A percentile compares a stretch with the other conserved stretches of the same genome.
phyloP scores from a whole-genome alignment of 2,113 vertebrate species.

The Camelus bactrianus region DNA sequence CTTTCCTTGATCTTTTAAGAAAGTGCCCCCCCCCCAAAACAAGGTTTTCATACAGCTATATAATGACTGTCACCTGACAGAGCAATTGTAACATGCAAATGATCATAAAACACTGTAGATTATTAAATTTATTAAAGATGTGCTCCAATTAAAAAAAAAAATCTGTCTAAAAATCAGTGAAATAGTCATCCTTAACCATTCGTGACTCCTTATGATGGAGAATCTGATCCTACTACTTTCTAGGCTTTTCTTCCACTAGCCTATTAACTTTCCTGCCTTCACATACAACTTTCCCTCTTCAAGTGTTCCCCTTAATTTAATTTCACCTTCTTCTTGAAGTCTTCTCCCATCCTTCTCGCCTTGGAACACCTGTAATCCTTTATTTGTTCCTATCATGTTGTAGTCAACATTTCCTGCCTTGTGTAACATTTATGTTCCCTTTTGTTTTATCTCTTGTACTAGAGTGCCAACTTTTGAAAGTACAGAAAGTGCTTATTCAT shows the following conservation, averaged over 20 bases:
- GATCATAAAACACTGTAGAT: constrained; percentile 30
- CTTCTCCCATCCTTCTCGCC: not conserved
- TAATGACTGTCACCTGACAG: not conserved
- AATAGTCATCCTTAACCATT: constrained; percentile 7
- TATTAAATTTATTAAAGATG: not conserved
- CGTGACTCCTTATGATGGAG: not conserved
- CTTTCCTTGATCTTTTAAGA: constrained; percentile 48
- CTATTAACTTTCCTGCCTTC: not conserved
- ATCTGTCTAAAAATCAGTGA: not conserved
- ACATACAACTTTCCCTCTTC: not conserved
- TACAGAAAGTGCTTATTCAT: not conserved
- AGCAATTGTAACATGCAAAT: not conserved
- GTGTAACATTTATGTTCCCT: not conserved
- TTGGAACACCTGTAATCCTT: not conserved
- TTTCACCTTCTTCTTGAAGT: not conserved
- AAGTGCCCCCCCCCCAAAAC: not conserved
- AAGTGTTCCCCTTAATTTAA: not conserved
- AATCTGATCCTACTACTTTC: not conserved
- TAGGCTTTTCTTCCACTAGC: not conserved
- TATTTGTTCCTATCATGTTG: not conserved
- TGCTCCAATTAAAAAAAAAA: not conserved
- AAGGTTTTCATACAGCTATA: not conserved
- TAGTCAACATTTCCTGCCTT: not conserved
- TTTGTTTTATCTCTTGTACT: not conserved
- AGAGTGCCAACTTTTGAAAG: not conserved